These are phyloP conservation scores for Zygogramma bicolorata DNA, from an alignment of 2,888 invertebrate genomes.

Conservation along the genomic window DNA sequence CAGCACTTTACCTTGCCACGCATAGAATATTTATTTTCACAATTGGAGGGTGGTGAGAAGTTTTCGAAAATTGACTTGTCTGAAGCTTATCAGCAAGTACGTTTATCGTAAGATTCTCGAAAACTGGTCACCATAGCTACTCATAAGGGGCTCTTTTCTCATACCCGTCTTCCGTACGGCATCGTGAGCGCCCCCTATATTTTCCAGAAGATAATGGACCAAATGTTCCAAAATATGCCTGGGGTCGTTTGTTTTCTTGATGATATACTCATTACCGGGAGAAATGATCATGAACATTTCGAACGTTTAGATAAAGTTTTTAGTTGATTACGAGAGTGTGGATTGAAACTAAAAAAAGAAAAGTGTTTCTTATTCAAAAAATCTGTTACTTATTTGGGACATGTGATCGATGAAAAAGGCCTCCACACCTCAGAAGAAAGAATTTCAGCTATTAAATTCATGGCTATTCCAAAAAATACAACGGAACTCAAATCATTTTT, in stretches of 20 bases:
- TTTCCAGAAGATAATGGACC: neutral
- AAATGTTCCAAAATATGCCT: neutral
- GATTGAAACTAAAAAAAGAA: conserved; percentile 41
- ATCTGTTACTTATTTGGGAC: conserved; percentile 8
- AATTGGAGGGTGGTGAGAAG: neutral
- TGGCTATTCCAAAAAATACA: conserved; percentile 11
- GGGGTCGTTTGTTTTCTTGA: neutral
- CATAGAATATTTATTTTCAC: neutral
- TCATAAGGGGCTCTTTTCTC: neutral
- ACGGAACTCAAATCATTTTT: conserved; percentile 20
- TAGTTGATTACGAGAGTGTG: conserved; percentile 27
- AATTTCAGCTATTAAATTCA: conserved; percentile 39
- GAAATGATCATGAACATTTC: neutral
- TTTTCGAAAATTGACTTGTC: no score
- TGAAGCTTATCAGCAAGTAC: no score
- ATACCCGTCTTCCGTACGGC: neutral
- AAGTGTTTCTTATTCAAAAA: conserved; percentile 50
- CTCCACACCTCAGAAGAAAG: conserved; percentile 41
- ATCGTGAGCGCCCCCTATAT: neutral
- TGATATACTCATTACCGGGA: neutral
- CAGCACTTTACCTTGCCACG: neutral
- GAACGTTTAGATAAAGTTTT: neutral
- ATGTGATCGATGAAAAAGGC: neutral
- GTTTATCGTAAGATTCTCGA: no score
- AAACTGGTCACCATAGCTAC: neutral